Base-by-base conservation (phyloP, 2,113 vertebrate genomes). In the Columba livia region DNA sequence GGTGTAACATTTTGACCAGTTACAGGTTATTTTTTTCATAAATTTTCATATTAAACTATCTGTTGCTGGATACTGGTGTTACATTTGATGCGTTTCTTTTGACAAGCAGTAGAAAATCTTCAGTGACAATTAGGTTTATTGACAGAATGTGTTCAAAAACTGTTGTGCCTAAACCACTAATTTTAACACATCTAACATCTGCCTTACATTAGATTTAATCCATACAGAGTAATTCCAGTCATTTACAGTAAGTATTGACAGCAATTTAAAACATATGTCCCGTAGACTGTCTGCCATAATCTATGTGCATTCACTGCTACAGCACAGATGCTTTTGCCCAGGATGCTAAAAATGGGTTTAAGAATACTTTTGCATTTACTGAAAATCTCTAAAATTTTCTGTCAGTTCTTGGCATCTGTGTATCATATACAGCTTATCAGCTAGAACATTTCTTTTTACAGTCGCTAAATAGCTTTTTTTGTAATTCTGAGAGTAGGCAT, bases 201-300 rank as follows among this genome's bases (percentile, higher is more conserved):
- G 91, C 26, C 48, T 80, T 84, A 58, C 28, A 58, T 96, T 87
- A 87, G 28, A 58, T 81, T 71, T 95, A 92, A 91, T 94, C 94
- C 40, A 89, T 71, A 89, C 19, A 78, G 84, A 89, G 94, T 85
- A 91, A 95, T 91, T 84, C 48, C 56, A 67, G 69, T 89, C 13
- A 93, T 91, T 95, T 94, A 81, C 84, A 91, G 62, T 78, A 95
- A 94, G 57, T 56, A 93, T 64, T 93, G 84, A 91, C 93, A 87
- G 12, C 51, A 93, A 94, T 96, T 94, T 91, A 75, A 95, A 96
- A 94, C 87, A 93, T 67, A 81, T 89, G 80, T 87, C 44, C 89
- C 51, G 70, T 79, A 91, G 96, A 82, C 23, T 78, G 8, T 74
- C 53, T 87, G 48, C 78, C 57, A 69, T 85, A 91, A 47, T 85